phyloP scores from a whole-genome alignment of 2,113 vertebrate species.

The Semicossyphus pulcher region DNA sequence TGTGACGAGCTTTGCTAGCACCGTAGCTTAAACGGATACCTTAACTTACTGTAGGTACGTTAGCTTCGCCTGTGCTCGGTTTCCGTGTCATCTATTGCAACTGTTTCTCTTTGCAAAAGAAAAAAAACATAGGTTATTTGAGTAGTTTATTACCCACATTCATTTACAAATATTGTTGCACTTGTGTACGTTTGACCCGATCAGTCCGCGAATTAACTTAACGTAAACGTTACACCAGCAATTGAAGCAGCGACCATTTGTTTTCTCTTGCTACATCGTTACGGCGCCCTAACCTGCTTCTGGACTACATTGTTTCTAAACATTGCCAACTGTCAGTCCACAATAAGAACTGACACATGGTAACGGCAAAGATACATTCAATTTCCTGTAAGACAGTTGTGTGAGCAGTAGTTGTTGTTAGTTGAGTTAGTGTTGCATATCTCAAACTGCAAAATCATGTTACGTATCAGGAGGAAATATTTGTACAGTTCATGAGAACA shows the following conservation, averaged over 20 bases:
- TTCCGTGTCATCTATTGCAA: conserved; percentile 39
- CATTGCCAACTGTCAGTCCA: not conserved
- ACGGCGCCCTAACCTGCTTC: no score
- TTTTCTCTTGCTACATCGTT: not conserved
- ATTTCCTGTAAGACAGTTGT: no score
- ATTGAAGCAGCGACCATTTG: not conserved
- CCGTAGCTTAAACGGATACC: conserved; percentile 28
- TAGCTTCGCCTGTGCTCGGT: not conserved
- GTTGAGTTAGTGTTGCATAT: not conserved
- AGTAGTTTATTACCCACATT: no score
- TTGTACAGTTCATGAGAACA: not conserved
- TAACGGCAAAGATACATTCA: no score
- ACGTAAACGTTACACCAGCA: not conserved
- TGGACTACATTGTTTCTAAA: not conserved
- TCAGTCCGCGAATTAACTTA: no score
- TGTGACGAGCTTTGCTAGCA: conserved; percentile 15
- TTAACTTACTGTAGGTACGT: not conserved
- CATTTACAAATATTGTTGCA: not conserved
- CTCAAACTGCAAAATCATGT: not conserved
- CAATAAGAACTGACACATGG: no score
- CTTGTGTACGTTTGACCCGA: not conserved
- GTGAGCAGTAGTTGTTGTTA: not conserved
- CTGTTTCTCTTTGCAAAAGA: not conserved
- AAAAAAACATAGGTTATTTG: no score
- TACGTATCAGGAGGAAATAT: not conserved